phyloP scores from a whole-genome alignment of 2,888 invertebrate genomes.

The Athripsodes cinereus region DNA sequence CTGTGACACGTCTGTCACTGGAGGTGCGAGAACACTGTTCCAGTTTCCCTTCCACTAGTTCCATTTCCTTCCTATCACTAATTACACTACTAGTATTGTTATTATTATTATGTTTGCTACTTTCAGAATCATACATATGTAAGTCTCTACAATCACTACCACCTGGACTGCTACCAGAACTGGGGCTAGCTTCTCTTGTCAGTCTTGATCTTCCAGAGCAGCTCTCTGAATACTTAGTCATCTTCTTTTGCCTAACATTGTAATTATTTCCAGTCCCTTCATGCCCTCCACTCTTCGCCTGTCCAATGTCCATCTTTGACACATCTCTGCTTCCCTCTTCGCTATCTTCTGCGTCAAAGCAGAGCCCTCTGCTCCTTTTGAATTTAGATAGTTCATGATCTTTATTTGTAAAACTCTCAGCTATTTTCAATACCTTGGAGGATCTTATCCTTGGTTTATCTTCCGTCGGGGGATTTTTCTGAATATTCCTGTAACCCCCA shows the following conservation, averaged over 20 bases:
- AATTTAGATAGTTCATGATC: conserved; percentile 34
- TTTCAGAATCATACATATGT: conserved; percentile 1
- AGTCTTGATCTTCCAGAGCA: conserved; percentile 6
- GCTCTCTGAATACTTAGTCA: conserved; percentile 11
- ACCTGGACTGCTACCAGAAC: no score
- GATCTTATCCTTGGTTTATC: conserved; percentile 12
- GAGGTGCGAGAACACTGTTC: background rate
- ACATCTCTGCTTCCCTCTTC: conserved; percentile 39
- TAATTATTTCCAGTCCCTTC: background rate
- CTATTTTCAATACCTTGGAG: conserved; percentile 49
- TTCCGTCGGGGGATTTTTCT: conserved; percentile 20
- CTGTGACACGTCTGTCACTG: conserved; percentile 56
- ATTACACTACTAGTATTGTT: conserved; percentile 9
- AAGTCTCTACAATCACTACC: no score
- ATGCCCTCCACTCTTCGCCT: conserved; percentile 15
- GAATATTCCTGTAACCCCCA: conserved; percentile 24
- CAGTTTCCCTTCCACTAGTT: background rate
- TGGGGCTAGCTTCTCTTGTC: conserved; percentile 13
- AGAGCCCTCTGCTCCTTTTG: conserved; percentile 29
- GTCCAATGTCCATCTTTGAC: conserved; percentile 16
- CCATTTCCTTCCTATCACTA: conserved; percentile 8
- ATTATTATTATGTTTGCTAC: conserved; percentile 10
- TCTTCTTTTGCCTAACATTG: conserved; percentile 9
- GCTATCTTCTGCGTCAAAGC: conserved; percentile 35
- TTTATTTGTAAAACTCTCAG: conserved; percentile 50